Evolutionary conservation across 2,797 vertebrate species (phyloP).

Genomic region (Melanotaenia boesemani): DNA sequence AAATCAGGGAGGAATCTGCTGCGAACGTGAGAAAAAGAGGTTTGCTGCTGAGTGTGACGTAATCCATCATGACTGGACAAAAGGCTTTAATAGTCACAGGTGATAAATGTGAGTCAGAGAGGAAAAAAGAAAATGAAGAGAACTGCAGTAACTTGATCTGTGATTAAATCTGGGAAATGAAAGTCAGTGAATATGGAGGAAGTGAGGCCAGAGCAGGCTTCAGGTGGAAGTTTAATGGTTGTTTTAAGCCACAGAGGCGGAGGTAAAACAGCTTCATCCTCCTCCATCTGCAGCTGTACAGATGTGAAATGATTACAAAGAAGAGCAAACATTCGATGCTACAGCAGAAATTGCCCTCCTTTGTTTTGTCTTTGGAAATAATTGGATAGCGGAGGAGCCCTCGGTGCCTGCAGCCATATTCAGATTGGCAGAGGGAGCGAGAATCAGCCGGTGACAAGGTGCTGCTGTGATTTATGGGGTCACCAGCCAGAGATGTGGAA

Average conservation of each 20-base stretch:
- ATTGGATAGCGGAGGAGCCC: neutral
- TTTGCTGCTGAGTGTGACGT: too few species aligned
- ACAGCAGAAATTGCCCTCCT: conserved; percentile 1
- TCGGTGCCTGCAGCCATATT: neutral
- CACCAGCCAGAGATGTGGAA: conserved; percentile 4
- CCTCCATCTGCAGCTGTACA: neutral
- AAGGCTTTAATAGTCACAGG: conserved; percentile 13
- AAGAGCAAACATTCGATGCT: conserved; percentile 15
- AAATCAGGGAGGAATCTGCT: too few species aligned
- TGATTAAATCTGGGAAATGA: conserved; percentile 31
- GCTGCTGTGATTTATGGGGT: conserved; percentile 22
- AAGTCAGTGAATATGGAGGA: conserved; percentile 8
- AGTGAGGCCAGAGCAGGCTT: conserved; percentile 1
- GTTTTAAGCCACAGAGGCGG: too few species aligned
- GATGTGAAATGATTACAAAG: conserved; percentile 10
- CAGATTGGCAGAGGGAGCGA: neutral
- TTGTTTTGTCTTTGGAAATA: conserved; percentile 22
- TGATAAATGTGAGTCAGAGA: neutral
- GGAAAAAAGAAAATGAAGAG: conserved; percentile 1
- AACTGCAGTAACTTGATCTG: neutral
- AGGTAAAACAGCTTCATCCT: neutral
- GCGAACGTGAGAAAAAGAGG: too few species aligned
- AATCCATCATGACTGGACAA: neutral
- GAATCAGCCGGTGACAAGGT: conserved; percentile 9
- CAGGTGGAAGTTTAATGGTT: conserved; percentile 13